A percentile compares a stretch with the other conserved stretches of the same genome.
Evolutionary conservation across 2,797 vertebrate species (phyloP).

Genomic region (Clarias platycephalus): DNA sequence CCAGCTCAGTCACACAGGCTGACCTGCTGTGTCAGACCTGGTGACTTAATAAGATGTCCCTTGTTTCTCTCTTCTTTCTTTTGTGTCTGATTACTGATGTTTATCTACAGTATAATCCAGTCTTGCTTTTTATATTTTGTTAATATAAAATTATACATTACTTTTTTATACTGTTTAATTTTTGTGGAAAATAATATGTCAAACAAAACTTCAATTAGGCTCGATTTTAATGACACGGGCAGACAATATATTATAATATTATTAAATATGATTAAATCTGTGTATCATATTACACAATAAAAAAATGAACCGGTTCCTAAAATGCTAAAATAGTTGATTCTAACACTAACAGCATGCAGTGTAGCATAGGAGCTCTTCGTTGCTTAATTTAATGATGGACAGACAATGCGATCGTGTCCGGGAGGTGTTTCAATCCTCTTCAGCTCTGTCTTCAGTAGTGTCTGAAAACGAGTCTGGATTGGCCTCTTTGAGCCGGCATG

Average conservation of each 20-base stretch:
- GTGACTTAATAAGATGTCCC: background rate
- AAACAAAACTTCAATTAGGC: background rate
- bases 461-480: background rate
- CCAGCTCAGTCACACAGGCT: constrained; percentile 13
- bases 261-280: background rate
- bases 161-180: background rate
- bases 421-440: background rate
- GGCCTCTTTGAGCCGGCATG: background rate
- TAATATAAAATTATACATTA: too few species aligned
- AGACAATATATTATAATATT: background rate
- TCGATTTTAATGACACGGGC: background rate
- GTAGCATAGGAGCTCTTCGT: background rate
- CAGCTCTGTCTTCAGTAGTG: background rate
- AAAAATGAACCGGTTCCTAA: background rate
- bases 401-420: background rate
- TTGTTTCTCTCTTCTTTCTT: background rate
- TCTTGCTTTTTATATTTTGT: background rate
- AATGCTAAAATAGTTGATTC: background rate
- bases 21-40: constrained; percentile 23
- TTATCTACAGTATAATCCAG: background rate
- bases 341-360: background rate
- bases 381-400: background rate
- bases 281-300: background rate
- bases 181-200: background rate
- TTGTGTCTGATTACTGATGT: background rate